Percentiles rank a stretch among this genome's conserved stretches.
These are phyloP conservation scores for Brachionus rubens DNA, from an alignment of 1,140 invertebrate species.

Conservation along the genomic window DNA sequence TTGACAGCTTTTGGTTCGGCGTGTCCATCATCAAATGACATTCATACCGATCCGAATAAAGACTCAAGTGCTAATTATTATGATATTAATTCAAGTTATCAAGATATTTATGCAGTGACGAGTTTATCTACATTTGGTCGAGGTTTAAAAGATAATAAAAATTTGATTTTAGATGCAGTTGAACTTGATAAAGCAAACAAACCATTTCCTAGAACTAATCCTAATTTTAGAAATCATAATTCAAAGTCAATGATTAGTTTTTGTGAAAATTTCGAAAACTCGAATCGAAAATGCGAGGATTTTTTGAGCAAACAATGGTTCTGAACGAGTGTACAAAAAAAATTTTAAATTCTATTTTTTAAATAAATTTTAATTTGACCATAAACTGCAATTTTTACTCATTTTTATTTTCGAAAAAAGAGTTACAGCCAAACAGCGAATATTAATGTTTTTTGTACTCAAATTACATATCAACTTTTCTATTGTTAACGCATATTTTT, in stretches of 20 bases:
- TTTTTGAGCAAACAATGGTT: no score
- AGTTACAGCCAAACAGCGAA: no score
- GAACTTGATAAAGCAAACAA: not conserved
- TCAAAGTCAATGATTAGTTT: not conserved
- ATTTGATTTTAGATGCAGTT: not conserved
- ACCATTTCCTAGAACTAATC: slow-evolving; percentile 14
- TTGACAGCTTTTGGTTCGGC: not conserved
- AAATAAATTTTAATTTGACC: no score
- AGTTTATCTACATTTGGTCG: not conserved
- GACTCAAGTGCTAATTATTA: not conserved
- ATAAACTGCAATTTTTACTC: no score
- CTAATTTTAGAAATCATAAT: slow-evolving; percentile 22
- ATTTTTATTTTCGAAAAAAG: no score
- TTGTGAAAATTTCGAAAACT: not conserved
- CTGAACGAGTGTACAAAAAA: no score
- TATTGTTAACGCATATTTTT: no score
- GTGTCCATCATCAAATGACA: not conserved
- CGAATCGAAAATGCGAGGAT: no score
- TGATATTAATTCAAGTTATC: not conserved
- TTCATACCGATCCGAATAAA: not conserved
- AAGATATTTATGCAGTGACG: not conserved
- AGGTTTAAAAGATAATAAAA: not conserved
- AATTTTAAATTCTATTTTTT: no score
- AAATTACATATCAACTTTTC: no score
- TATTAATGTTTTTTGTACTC: no score